Evolutionary conservation across 2,113 vertebrate genomes (phyloP).

Genomic region (Thalassoma bifasciatum): DNA sequence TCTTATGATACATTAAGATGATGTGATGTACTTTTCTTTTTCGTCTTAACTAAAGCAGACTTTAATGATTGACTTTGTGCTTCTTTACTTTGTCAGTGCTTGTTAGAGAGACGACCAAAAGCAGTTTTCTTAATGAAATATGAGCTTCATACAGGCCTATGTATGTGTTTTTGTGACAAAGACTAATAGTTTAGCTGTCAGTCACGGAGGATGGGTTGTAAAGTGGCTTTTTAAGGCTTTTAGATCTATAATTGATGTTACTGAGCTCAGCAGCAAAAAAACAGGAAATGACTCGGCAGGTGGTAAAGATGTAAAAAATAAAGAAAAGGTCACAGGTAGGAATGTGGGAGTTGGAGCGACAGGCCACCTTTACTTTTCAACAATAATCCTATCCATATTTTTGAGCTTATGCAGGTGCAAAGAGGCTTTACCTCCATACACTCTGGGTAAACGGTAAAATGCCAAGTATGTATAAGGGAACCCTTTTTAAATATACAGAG

Average conservation of each 20-base stretch:
- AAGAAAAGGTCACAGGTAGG: conserved; percentile 26
- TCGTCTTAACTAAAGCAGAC: conserved; percentile 36
- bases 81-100: conserved; percentile 35
- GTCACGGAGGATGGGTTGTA: neutral
- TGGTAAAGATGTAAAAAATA: neutral
- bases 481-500: conserved; percentile 58
- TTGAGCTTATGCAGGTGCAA: conserved; percentile 59
- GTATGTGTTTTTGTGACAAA: conserved; percentile 10
- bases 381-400: conserved; percentile 52
- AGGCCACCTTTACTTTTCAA: conserved; percentile 33
- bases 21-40: conserved; percentile 36
- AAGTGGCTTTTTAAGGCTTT: conserved; percentile 19
- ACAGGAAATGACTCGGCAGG: conserved; percentile 41
- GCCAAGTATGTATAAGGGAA: conserved; percentile 45
- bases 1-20: conserved; percentile 20
- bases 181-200: conserved; percentile 29
- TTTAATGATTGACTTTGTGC: conserved; percentile 9
- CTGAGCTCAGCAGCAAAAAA: conserved; percentile 23
- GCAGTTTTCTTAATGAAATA: conserved; percentile 34
- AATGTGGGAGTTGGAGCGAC: conserved; percentile 1
- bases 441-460: conserved; percentile 31
- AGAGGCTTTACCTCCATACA: conserved; percentile 24
- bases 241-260: conserved; percentile 22
- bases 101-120: conserved; percentile 42
- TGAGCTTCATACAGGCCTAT: conserved; percentile 11